A percentile compares a stretch with the other conserved stretches of the same genome.
These are phyloP conservation scores for Asteroscopus sphinx DNA, from an alignment of 2,888 invertebrate genomes.

Conservation along the genomic window DNA sequence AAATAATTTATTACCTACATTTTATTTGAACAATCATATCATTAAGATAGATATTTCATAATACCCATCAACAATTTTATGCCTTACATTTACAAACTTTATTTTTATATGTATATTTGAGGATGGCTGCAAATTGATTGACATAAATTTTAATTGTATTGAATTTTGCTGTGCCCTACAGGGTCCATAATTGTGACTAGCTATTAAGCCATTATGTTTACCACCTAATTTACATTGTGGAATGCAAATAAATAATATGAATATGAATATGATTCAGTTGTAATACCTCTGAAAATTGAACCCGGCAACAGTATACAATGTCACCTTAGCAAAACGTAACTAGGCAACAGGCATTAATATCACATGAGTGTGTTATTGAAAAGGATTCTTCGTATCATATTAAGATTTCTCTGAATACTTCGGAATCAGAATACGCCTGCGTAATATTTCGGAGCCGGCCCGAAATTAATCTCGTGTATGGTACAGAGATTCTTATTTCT, in stretches of 20 bases:
- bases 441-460: constrained; percentile 9
- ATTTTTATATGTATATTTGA: neutral
- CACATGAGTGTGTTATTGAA: neutral
- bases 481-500: constrained; percentile 15
- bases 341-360: neutral
- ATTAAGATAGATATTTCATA: constrained; percentile 3
- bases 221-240: no score
- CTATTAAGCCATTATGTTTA: no score
- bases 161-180: no score
- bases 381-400: constrained; percentile 1
- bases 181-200: no score
- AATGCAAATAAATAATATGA: no score
- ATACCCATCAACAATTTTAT: neutral
- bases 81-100: neutral
- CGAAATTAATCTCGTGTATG: constrained; percentile 26
- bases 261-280: no score
- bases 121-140: neutral
- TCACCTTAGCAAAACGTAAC: neutral
- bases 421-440: constrained; percentile 11
- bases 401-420: constrained; percentile 13
- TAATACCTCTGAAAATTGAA: constrained; percentile 2
- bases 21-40: neutral
- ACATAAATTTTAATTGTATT: no score
- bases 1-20: constrained; percentile 5
- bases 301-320: neutral